Evolutionary conservation across 2,888 invertebrate genomes (phyloP), one percentile per base, ranked within the genome.

Genomic region (Oeneis ivallda): DNA sequence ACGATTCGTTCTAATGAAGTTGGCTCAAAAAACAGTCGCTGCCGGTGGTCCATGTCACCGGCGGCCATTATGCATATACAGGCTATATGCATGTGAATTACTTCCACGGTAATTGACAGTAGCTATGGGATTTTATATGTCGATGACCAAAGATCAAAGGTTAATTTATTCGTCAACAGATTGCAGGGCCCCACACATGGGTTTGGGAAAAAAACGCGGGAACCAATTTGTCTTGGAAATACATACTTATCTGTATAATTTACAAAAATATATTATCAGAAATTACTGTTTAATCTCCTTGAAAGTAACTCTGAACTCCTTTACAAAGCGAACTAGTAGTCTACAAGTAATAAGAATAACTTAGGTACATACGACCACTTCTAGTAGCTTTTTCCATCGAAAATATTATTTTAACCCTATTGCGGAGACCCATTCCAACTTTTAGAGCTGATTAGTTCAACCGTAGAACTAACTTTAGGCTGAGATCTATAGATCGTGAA

Each of bases 21-120:
- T 77, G 75, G 78, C 75, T 80, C 62, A 88, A 89, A 89, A 91
- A 90, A 89, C 82, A 69, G 74, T 74, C 88, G 74, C 77, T 83
- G 78, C 84, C 82, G 89, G 91, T 89, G 89, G 89, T 87, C 89
- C 69, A 64, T 70, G 73, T 70, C 72, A 70, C 70, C 64, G 71
- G 62, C 54, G 65, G 67, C 67, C 72, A 72, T 73, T 73, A 73
- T 65, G 67, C 70, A 65, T 73, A 73, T 65, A 66, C 70, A 65
- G 67, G 60, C 69, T 66, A 68, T 70, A 66, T 65, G 65, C 65
- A 71, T 60, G 66, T 67, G 63, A 67, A 69, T 66, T 66, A 66
- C 65, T 66, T 66, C 66, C 52, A 64, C 56, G 54, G 61, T n/a
- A 64, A 69, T 66, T 69, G 68, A 69, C 53, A 66, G 64, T 54